Conservation (phyloP, 2,113 vertebrate species). For the Cryptotis parvus region DNA sequence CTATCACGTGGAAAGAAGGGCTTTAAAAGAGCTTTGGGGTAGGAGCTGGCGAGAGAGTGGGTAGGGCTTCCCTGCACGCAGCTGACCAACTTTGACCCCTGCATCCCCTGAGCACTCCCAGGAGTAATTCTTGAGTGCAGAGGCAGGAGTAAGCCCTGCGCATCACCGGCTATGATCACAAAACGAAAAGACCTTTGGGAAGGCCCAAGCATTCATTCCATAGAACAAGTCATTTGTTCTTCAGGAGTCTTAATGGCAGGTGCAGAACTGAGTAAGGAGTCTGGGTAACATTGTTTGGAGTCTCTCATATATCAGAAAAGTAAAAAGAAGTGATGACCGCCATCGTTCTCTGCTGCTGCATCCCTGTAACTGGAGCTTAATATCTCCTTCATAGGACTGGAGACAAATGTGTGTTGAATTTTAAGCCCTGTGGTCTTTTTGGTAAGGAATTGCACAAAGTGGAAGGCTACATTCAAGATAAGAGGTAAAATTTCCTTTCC, state of each 20-base stretch:
- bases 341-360: neutral
- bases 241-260: neutral
- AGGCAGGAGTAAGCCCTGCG: too few relatives aligned
- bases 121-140: too few relatives aligned
- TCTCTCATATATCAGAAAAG: neutral
- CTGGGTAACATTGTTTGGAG: neutral
- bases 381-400: slow-evolving; percentile 91
- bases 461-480: slow-evolving; percentile 98
- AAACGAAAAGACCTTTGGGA: neutral
- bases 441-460: slow-evolving; percentile 99
- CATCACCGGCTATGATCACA: too few relatives aligned
- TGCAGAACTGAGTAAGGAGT: neutral
- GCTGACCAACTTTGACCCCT: too few relatives aligned
- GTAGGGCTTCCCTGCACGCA: too few relatives aligned
- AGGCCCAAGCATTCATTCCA: neutral
- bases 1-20: neutral
- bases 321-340: neutral
- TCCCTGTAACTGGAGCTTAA: slow-evolving; percentile 41
- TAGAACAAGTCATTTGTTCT: neutral
- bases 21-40: neutral
- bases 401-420: slow-evolving; percentile 95
- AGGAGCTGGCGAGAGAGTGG: too few relatives aligned
- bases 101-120: too few relatives aligned
- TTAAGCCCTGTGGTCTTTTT: slow-evolving; percentile 97
- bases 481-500: slow-evolving; percentile 90